phyloP scores from a whole-genome alignment of 2,113 vertebrate genomes.

The Rousettus leschenaultii region DNA sequence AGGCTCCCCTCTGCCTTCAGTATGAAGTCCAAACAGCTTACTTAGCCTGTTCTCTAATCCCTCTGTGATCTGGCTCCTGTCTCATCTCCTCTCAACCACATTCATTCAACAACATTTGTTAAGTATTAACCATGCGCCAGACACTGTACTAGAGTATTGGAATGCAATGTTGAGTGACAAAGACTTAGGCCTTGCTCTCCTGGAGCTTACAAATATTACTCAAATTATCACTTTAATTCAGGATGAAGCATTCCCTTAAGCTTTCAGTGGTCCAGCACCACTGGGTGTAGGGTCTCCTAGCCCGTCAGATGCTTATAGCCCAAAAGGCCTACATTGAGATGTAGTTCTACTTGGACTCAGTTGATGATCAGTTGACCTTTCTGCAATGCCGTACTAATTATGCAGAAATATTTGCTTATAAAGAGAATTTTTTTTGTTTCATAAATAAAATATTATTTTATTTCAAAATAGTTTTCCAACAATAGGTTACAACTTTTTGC shows the following conservation, averaged over 20 bases:
- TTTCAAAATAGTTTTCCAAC: neutral
- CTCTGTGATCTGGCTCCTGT: conserved; percentile 7
- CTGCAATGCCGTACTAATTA: neutral
- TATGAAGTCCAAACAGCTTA: conserved; percentile 11
- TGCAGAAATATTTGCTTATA: neutral
- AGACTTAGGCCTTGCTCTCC: neutral
- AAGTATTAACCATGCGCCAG: neutral
- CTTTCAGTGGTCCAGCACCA: neutral
- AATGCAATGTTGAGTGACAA: neutral
- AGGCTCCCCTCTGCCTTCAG: neutral
- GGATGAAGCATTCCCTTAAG: neutral
- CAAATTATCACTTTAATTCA: neutral
- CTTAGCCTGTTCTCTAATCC: neutral
- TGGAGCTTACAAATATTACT: neutral
- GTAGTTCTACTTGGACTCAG: neutral
- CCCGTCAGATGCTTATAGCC: neutral
- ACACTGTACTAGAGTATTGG: neutral
- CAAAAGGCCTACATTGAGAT: neutral
- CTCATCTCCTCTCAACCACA: neutral
- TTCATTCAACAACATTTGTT: conserved; percentile 30
- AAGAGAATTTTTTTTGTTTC: neutral
- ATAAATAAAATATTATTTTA: neutral
- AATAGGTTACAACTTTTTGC: neutral
- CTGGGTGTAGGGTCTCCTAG: neutral
- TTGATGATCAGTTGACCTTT: neutral